Evolutionary conservation across 2,888 invertebrate species (phyloP).

Genomic region (Philaethria dido): DNA sequence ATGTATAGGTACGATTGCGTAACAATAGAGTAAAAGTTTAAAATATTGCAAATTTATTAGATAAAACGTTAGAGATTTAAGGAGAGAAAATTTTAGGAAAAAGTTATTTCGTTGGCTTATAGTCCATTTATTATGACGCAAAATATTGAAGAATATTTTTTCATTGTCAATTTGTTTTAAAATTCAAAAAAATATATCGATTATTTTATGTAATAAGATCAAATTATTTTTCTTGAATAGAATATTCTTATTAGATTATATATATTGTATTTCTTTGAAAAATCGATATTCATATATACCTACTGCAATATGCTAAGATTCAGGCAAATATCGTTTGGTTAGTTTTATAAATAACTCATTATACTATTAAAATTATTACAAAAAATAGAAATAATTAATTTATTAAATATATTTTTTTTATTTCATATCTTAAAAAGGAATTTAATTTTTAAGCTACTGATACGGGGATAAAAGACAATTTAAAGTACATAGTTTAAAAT

Average conservation of each 20-base stretch:
- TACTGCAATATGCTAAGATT: background rate
- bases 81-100: background rate
- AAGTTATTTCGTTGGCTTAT: background rate
- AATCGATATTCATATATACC: background rate
- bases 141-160: background rate
- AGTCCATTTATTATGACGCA: too few relatives aligned
- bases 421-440: too few relatives aligned
- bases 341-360: background rate
- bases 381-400: too few relatives aligned
- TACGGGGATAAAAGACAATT: too few relatives aligned
- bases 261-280: background rate
- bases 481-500: too few relatives aligned
- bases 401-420: too few relatives aligned
- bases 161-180: background rate
- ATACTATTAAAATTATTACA: background rate
- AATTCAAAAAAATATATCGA: background rate
- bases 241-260: background rate
- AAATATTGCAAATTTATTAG: constrained; percentile 15
- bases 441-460: too few relatives aligned
- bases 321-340: background rate
- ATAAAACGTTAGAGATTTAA: background rate
- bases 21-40: constrained; percentile 47
- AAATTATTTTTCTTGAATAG: background rate
- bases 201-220: too few relatives aligned
- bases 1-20: constrained; percentile 57